These are phyloP conservation scores for Apostichopus leukothele DNA, from an alignment of 53 echinoderm and acorn worm genomes.

Conservation along the genomic window DNA sequence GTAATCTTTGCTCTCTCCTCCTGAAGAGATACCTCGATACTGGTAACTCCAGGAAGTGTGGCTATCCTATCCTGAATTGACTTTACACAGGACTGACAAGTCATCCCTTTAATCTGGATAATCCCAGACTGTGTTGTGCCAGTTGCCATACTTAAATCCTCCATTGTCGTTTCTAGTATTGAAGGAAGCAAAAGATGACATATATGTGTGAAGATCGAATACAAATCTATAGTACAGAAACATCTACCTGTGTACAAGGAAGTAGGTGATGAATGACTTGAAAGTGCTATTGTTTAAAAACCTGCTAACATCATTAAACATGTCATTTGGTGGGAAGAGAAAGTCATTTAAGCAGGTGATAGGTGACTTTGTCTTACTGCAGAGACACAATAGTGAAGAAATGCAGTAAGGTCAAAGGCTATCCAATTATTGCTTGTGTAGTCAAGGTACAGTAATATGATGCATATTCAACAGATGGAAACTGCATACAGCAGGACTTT, in stretches of 20 bases:
- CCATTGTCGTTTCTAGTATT: background rate
- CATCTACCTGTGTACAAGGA: background rate
- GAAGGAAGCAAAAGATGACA: background rate
- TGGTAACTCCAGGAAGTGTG: constrained; percentile 50
- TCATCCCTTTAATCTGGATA: constrained; percentile 75
- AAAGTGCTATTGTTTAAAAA: background rate
- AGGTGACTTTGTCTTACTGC: too few species aligned
- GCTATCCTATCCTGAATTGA: constrained; percentile 63
- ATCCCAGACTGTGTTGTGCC: constrained; percentile 6
- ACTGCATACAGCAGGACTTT: too few species aligned
- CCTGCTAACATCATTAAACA: background rate
- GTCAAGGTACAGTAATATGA: too few species aligned
- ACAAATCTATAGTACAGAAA: background rate
- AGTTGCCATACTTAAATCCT: background rate
- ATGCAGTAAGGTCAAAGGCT: too few species aligned
- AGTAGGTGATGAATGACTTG: background rate
- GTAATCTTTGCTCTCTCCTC: constrained; percentile 47
- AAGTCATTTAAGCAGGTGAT: too few species aligned
- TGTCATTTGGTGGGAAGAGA: too few species aligned
- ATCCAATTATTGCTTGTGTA: too few species aligned
- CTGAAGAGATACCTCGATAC: constrained; percentile 64
- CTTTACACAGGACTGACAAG: constrained; percentile 83
- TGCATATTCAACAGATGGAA: too few species aligned
- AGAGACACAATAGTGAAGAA: too few species aligned
- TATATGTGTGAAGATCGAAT: background rate